Conservation (phyloP, 2,888 invertebrate species). For the Parasteatoda lunata region DNA sequence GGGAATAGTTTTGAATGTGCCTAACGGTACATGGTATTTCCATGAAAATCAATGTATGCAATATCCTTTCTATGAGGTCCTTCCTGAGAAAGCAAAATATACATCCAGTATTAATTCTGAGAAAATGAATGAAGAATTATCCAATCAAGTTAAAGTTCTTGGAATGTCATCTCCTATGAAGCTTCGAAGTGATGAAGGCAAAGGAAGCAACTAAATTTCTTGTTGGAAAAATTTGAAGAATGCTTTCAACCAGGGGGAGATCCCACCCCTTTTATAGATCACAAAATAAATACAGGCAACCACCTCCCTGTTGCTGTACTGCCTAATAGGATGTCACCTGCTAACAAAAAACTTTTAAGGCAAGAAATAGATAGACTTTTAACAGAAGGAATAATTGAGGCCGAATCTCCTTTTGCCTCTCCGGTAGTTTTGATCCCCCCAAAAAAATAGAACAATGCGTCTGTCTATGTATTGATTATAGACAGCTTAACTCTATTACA, state of each 20-base stretch:
- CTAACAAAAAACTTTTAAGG: slow-evolving; percentile 10
- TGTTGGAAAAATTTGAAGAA: not conserved
- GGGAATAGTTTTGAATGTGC: not conserved
- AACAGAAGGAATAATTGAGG: slow-evolving; percentile 8
- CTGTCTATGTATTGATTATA: slow-evolving; percentile 23
- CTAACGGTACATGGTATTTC: slow-evolving; percentile 11
- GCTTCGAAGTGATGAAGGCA: not conserved
- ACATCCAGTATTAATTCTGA: not conserved
- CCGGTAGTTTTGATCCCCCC: slow-evolving; percentile 25
- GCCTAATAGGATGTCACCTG: slow-evolving; percentile 10
- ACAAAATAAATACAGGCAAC: slow-evolving; percentile 3
- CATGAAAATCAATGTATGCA: no score
- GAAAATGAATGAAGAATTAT: no score
- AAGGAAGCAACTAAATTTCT: not conserved
- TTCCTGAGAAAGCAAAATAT: not conserved
- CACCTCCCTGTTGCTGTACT: not conserved
- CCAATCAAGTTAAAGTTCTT: no score
- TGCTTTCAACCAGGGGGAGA: slow-evolving; percentile 4
- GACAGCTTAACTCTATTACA: not conserved
- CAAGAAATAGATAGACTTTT: slow-evolving; percentile 24
- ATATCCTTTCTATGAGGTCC: not conserved
- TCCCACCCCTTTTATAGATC: not conserved
- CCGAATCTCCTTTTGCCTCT: slow-evolving; percentile 18
- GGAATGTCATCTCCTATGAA: not conserved
- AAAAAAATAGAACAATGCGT: slow-evolving; percentile 20